Percentiles rank a stretch among this genome's conserved stretches.
These are phyloP conservation scores for Acrossocheilus fasciatus DNA, from an alignment of 2,797 vertebrate genomes.

Conservation along the genomic window DNA sequence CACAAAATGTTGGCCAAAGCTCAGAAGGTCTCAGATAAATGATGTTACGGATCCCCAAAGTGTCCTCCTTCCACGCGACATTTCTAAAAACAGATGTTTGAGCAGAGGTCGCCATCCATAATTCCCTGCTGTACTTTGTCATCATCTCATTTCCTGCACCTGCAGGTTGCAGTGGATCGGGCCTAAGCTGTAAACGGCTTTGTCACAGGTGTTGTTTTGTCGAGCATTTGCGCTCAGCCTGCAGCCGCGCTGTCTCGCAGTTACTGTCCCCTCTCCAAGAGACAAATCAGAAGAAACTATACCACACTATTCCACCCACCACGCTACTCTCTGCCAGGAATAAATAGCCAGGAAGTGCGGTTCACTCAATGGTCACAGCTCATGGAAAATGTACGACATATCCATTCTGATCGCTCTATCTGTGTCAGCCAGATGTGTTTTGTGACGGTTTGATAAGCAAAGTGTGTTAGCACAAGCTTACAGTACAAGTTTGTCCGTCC, in stretches of 20 bases:
- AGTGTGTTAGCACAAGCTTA: constrained; percentile 46
- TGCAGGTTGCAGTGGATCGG: constrained; percentile 39
- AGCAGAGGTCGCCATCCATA: constrained; percentile 42
- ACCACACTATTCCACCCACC: constrained; percentile 12
- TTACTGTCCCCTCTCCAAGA: constrained; percentile 37
- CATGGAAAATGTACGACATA: constrained; percentile 39
- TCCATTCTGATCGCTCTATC: constrained; percentile 50
- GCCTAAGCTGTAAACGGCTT: constrained; percentile 48
- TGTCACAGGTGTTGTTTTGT: constrained; percentile 59
- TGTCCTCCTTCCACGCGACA: constrained; percentile 3
- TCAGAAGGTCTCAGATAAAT: constrained; percentile 29
- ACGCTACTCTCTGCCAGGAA: constrained; percentile 41
- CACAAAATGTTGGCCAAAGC: constrained; percentile 7
- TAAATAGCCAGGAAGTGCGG: constrained; percentile 52
- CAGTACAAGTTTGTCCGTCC: not conserved
- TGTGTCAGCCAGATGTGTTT: constrained; percentile 56
- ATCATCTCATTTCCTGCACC: constrained; percentile 54
- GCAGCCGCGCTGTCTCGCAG: constrained; percentile 31
- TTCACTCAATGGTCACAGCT: constrained; percentile 42
- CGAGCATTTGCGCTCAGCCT: constrained; percentile 46
- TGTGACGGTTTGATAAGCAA: constrained; percentile 41
- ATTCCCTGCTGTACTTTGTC: constrained; percentile 49
- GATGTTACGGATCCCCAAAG: constrained; percentile 11
- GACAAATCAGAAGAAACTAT: constrained; percentile 54
- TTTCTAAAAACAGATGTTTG: constrained; percentile 28